Base-by-base conservation (phyloP, 2,888 invertebrate genomes). In the Nemotelus pantherinus region DNA sequence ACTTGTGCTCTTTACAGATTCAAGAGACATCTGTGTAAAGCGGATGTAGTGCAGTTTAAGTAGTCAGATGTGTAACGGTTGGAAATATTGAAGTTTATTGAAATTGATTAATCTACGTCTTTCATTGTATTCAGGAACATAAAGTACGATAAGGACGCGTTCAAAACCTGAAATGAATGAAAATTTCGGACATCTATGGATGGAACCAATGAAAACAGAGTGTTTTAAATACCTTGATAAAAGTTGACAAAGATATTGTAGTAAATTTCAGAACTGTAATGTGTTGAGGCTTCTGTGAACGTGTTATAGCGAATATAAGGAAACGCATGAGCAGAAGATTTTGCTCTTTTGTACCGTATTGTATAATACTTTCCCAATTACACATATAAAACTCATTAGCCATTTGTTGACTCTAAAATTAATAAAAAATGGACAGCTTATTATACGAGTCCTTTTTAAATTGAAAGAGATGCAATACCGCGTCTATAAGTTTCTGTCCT, bases 51-150 rank as follows among this genome's bases (percentile, higher is more conserved):
- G 10, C 53, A 10, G 10, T 53, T 53, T 53, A 7, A 63, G 39
- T 58, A 5, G 58, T n/a, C 9, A 25, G 9, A n/a, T 58, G 25
- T 7, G 43, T 63, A 68, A 50, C 25, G 9, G 50, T 7, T 53
- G 53, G 68, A 7, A 2, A 2, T 44, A 43, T 39, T 43, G 7
- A 2, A 45, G 41, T 72, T 57, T 2, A 10, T 48, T 68, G 43
- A 6, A 70, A 45, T 41, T n/a, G 39, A 6, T 43, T 55, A 55
- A 3, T 74, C 39, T 10, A 60, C 55, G 10, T 72, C 76, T 25
- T 58, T 72, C 58, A 78, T 72, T 9, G 78, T 48, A 48, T 72
- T 78, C 6, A 78, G 57, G 39, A 78, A 78, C 78, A 78, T 78
- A 65, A 78, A 76, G 47, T 78, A 78, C 2, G 78, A 78, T 1